Evolutionary conservation across 2,113 vertebrate genomes (phyloP), one percentile per base, ranked within the genome.

Genomic region (Lasiurus borealis): DNA sequence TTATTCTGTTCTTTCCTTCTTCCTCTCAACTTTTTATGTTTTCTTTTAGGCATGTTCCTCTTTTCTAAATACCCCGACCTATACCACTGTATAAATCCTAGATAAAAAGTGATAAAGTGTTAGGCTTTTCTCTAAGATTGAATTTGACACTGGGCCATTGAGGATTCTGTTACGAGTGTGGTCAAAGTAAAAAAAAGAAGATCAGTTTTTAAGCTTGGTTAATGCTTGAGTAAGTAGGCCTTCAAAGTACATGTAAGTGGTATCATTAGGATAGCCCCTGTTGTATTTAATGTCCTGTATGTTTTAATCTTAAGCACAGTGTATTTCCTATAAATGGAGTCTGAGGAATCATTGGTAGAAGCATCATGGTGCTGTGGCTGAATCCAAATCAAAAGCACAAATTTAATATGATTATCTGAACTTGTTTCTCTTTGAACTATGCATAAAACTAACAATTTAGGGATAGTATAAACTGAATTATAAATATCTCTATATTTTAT

Each of bases 111-210:
- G 31, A 31, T 57, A 23, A 71, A 77, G 36, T 93, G 5, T 73
- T 87, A 81, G 48, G 3, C 14, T 97, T 81, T 91, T 59, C 23
- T 85, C 59, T 84, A 93, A 89, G 71, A 69, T 81, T 89, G 25
- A 7, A 59, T 86, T 90, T 78, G 59, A 80, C 3, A 78, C 1
- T 92, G 21, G 64, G 19, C 62, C 50, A 59, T 75, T 69, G 36
- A 90, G 14, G 44, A 92, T 92, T 13, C 44, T 90, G 21, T 54
- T 36, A 31, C 50, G 12, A 54, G 16, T 80, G 8, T 85, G 23
- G 11, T 76, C 44, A 81, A 27, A 77, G 12, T 54, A 1, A 23
- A 57, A 72, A 16, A 57, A 72, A 90, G 80, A 83, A 73, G 10
- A 78, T 76, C 6, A 44, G 12, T 40, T 64, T 73, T 31, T 12